These are phyloP conservation scores for Rana temporaria DNA, from an alignment of 2,113 vertebrate genomes.

Conservation along the genomic window DNA sequence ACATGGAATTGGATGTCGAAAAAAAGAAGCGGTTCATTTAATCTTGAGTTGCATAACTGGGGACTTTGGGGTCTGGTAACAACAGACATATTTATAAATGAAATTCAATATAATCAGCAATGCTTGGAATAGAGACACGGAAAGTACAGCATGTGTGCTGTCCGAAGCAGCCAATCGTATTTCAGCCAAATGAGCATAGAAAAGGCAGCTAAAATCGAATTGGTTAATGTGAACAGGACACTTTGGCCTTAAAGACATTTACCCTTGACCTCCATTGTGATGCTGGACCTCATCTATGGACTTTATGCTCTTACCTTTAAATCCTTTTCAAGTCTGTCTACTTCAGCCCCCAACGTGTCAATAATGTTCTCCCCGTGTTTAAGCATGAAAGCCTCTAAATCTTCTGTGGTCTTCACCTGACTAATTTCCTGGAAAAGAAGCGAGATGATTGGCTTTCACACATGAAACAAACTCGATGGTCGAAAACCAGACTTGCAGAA, in stretches of 20 bases:
- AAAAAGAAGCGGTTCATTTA: neutral
- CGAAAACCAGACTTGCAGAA: neutral
- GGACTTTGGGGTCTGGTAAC: neutral
- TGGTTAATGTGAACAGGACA: no score
- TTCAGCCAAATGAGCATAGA: no score
- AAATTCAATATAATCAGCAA: neutral
- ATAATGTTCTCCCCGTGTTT: slow-evolving; percentile 98
- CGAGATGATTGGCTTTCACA: neutral
- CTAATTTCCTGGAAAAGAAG: slow-evolving; percentile 89
- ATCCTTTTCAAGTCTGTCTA: slow-evolving; percentile 96
- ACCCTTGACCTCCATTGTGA: no score
- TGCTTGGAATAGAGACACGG: neutral
- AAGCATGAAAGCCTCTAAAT: slow-evolving; percentile 95
- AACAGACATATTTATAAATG: neutral
- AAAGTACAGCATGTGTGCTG: no score
- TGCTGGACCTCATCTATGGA: neutral
- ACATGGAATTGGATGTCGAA: slow-evolving; percentile 6
- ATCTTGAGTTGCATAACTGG: neutral
- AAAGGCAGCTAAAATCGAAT: no score
- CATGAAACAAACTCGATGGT: neutral
- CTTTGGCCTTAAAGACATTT: no score
- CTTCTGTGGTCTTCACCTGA: slow-evolving; percentile 93
- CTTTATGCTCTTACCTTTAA: slow-evolving; percentile 82
- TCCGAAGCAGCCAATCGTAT: no score
- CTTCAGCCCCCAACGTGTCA: slow-evolving; percentile 93